phyloP scores from a whole-genome alignment of 2,888 invertebrate species.

The Melanargia galathea region DNA sequence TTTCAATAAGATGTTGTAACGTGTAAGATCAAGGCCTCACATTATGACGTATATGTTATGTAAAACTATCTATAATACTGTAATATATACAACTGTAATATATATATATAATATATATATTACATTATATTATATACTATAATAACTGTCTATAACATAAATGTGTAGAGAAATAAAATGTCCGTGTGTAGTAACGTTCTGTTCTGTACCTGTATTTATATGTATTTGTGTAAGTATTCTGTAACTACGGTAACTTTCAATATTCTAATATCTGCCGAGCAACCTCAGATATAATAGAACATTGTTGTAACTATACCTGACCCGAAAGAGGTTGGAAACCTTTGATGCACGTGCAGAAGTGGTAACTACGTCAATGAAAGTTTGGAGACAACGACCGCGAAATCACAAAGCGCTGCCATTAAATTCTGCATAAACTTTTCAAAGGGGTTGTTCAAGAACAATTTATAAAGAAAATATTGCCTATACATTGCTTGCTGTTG shows the following conservation, averaged over 20 bases:
- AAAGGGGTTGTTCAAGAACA: neutral
- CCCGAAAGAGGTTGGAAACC: neutral
- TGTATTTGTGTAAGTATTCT: no score
- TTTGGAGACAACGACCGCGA: constrained; percentile 12
- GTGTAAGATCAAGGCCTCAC: constrained; percentile 4
- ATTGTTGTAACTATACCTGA: neutral
- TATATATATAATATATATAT: no score
- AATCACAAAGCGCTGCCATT: constrained; percentile 11
- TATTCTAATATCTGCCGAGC: no score
- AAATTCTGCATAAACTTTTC: constrained; percentile 5
- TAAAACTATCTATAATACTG: no score
- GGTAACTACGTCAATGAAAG: constrained; percentile 17
- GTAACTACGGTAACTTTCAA: no score
- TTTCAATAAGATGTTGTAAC: neutral
- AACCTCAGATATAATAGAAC: no score
- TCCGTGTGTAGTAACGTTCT: no score
- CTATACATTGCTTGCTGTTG: neutral
- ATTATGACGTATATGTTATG: neutral
- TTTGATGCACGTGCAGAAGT: constrained; percentile 6
- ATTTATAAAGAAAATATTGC: neutral
- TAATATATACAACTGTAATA: no score
- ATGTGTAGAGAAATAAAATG: no score
- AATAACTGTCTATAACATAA: no score
- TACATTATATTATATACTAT: no score
- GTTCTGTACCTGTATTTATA: no score